Percentiles rank a stretch among this genome's conserved stretches.
Evolutionary conservation across 2,888 invertebrate genomes (phyloP).

Genomic region (Mythimna albipuncta): DNA sequence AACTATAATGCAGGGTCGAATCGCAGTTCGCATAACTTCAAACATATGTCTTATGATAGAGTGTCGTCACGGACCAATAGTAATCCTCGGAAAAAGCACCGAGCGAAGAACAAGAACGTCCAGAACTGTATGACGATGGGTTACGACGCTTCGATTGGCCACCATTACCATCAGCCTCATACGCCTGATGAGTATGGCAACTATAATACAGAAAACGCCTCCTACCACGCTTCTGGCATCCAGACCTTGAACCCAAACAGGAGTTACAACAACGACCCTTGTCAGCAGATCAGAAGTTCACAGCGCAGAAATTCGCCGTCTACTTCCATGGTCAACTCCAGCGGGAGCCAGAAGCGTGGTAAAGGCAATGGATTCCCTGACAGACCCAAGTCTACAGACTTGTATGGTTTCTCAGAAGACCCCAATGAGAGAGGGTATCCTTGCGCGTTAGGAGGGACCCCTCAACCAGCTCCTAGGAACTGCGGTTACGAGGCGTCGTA

Average conservation of each 20-base stretch:
- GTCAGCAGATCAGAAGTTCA: slow-evolving; percentile 83
- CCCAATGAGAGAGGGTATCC: slow-evolving; percentile 85
- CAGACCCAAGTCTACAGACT: slow-evolving; percentile 91
- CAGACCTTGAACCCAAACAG: slow-evolving; percentile 89
- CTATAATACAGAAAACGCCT: slow-evolving; percentile 87
- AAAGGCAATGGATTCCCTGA: slow-evolving; percentile 91
- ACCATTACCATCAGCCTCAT: slow-evolving; percentile 90
- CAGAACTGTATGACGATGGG: slow-evolving; percentile 91
- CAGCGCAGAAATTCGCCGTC: slow-evolving; percentile 87
- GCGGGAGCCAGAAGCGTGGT: slow-evolving; percentile 88
- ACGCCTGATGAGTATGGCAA: slow-evolving; percentile 87
- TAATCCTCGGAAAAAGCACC: slow-evolving; percentile 88
- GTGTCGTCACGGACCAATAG: slow-evolving; percentile 89
- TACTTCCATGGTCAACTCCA: slow-evolving; percentile 85
- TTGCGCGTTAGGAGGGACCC: slow-evolving; percentile 83
- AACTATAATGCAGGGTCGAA: slow-evolving; percentile 89
- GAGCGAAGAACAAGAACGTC: slow-evolving; percentile 87
- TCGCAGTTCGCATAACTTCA: slow-evolving; percentile 88
- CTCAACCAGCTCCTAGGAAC: slow-evolving; percentile 88
- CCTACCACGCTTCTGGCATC: slow-evolving; percentile 89
- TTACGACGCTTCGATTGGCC: slow-evolving; percentile 88
- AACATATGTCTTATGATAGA: slow-evolving; percentile 89
- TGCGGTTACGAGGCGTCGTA: slow-evolving; percentile 89
- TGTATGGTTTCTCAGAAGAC: slow-evolving; percentile 90
- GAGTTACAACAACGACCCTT: slow-evolving; percentile 84